Evolutionary conservation across 2,888 invertebrate genomes (phyloP), one percentile per base, ranked within the genome.

Genomic region (Xanthia togata): DNA sequence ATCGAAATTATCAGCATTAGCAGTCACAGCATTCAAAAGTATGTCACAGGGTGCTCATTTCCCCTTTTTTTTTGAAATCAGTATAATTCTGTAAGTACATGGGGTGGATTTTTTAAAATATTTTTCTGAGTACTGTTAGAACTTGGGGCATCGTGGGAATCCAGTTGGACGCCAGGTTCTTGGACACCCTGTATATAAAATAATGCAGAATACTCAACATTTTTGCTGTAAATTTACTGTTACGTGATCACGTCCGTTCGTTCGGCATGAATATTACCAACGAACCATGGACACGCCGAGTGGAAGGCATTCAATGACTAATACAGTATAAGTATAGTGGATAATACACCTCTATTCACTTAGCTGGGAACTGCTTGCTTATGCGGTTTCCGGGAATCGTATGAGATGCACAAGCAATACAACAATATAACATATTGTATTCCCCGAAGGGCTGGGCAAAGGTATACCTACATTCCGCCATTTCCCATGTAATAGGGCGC

Each of bases 231-330:
- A 69, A 47, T 57, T 82, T 76, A 82, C 62, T 53, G 41, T 70
- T 65, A 81, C n/a, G n/a, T n/a, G n/a, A n/a, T n/a, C n/a, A n/a
- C 82, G 82, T 75, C 74, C 26, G 4, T 44, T 11, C 23, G 80
- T 72, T 26, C 6, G 44, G 0, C 26, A 35, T 62, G 60, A 55
- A 65, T 44, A 38, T 73, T 47, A 53, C 63, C 31, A 59, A 65
- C 31, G 82, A 65, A 38, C 71, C 69, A 69, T 76, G 53, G 4
- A 35, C 41, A 55, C 44, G 9, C 2, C 57, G 26, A 75, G 26
- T 84, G 1, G 38, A 65, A 70, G 70, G 53, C 38, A 81, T 84
- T 60, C 55, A 62, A 63, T 85, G 82, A 82, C 82, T 85, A 85
- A 85, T 50, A 44, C 60, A 53, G 14, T 50, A 14, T 31, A 23